Conservation (phyloP, 2,797 vertebrate genomes). For the Poeciliopsis paucimaculata region DNA sequence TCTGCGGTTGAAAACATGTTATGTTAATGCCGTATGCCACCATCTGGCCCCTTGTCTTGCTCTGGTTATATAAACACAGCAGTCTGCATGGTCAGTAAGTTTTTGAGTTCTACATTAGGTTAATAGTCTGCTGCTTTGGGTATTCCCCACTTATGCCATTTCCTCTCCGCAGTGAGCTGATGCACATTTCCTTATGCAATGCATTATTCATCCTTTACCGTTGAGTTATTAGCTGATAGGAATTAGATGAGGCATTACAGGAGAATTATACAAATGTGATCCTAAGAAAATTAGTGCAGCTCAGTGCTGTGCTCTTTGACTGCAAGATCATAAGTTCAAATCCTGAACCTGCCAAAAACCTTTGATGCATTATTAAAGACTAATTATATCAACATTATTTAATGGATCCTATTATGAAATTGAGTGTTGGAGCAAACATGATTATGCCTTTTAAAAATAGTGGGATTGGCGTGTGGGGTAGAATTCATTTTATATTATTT, state of each 20-base stretch:
- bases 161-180: slow-evolving; percentile 28
- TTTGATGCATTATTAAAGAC: slow-evolving; percentile 27
- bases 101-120: slow-evolving; percentile 52
- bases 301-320: neutral
- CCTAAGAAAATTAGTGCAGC: slow-evolving; percentile 11
- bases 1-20: slow-evolving; percentile 36
- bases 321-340: slow-evolving; percentile 29
- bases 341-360: neutral
- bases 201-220: slow-evolving; percentile 44
- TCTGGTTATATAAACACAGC: slow-evolving; percentile 55
- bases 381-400: slow-evolving; percentile 21
- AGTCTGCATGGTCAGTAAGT: slow-evolving; percentile 58
- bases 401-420: slow-evolving; percentile 20
- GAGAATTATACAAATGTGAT: slow-evolving; percentile 12
- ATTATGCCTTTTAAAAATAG: slow-evolving; percentile 17
- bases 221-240: slow-evolving; percentile 38
- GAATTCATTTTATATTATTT: neutral
- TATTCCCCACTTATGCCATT: slow-evolving; percentile 22
- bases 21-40: slow-evolving; percentile 47
- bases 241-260: slow-evolving; percentile 31
- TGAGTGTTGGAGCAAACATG: slow-evolving; percentile 7
- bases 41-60: slow-evolving; percentile 39
- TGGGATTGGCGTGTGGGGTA: slow-evolving; percentile 1
- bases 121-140: slow-evolving; percentile 36
- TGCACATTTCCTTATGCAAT: slow-evolving; percentile 39